Conservation (phyloP, 2,888 invertebrate species). For the Dynastes grantii region DNA sequence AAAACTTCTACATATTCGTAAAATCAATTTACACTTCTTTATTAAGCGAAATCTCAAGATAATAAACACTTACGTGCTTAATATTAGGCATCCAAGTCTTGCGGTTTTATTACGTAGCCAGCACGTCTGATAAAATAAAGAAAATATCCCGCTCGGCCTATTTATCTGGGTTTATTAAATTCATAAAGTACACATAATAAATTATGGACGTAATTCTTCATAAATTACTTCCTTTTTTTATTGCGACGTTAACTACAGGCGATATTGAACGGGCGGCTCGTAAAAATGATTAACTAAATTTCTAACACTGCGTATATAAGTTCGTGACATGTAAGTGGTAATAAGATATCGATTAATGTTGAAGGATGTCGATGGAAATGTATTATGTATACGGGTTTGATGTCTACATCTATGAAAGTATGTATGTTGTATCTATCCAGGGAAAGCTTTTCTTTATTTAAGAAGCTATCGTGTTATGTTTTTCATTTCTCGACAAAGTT, state of each 20-base stretch:
- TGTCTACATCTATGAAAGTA: not conserved
- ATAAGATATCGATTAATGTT: conserved; percentile 24
- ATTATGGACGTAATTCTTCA: conserved; percentile 24
- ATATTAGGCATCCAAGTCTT: not conserved
- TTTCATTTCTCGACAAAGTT: too few relatives aligned
- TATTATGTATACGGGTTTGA: not conserved
- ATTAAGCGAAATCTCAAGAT: too few relatives aligned
- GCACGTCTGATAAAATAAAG: too few relatives aligned
- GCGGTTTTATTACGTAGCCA: too few relatives aligned
- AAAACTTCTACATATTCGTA: too few relatives aligned
- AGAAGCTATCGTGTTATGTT: too few relatives aligned
- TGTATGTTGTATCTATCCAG: too few relatives aligned
- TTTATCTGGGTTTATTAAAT: conserved; percentile 31
- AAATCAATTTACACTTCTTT: too few relatives aligned
- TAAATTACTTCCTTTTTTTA: conserved; percentile 41
- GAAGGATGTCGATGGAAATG: not conserved
- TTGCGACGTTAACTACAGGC: conserved; percentile 37
- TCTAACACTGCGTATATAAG: conserved; percentile 24
- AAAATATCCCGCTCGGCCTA: not conserved
- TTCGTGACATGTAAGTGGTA: conserved; percentile 20
- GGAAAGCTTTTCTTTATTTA: too few relatives aligned
- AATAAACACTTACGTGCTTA: not conserved
- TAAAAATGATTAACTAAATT: conserved; percentile 38
- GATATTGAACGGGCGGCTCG: conserved; percentile 25
- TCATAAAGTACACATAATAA: conserved; percentile 37